phyloP scores from a whole-genome alignment of 2,888 invertebrate species.

The Theretra japonica region DNA sequence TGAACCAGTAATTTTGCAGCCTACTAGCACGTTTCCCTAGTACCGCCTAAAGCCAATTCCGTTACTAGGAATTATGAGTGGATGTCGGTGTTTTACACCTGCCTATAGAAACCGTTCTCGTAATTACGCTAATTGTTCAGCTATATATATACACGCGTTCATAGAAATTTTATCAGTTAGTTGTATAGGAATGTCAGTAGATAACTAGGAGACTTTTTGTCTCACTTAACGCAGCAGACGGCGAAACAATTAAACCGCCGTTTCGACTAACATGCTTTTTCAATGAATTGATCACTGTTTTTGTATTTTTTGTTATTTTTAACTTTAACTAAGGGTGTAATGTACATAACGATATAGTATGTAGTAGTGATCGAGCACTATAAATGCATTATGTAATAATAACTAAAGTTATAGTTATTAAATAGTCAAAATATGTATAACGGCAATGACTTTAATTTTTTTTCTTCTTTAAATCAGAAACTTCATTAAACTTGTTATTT shows the following conservation, averaged over 20 bases:
- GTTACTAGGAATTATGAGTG: slow-evolving; percentile 79
- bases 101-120: slow-evolving; percentile 75
- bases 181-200: slow-evolving; percentile 26
- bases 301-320: background rate
- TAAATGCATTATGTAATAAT: no score
- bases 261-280: slow-evolving; percentile 5
- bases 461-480: no score
- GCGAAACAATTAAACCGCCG: slow-evolving; percentile 26
- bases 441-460: no score
- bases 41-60: slow-evolving; percentile 77
- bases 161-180: slow-evolving; percentile 36
- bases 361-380: no score
- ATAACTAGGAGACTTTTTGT: slow-evolving; percentile 25
- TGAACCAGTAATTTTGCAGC: slow-evolving; percentile 74
- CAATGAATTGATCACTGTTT: slow-evolving; percentile 15
- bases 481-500: no score
- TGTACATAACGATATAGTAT: background rate
- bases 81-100: slow-evolving; percentile 74
- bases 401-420: no score
- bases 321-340: background rate
- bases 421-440: no score
- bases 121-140: slow-evolving; percentile 78
- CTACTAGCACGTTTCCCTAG: slow-evolving; percentile 77
- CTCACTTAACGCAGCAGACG: slow-evolving; percentile 18
- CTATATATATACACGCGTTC: slow-evolving; percentile 55